Evolutionary conservation across 1,140 invertebrate species (phyloP), one percentile per base, ranked within the genome.

Genomic region (Apocrypta bakeri): DNA sequence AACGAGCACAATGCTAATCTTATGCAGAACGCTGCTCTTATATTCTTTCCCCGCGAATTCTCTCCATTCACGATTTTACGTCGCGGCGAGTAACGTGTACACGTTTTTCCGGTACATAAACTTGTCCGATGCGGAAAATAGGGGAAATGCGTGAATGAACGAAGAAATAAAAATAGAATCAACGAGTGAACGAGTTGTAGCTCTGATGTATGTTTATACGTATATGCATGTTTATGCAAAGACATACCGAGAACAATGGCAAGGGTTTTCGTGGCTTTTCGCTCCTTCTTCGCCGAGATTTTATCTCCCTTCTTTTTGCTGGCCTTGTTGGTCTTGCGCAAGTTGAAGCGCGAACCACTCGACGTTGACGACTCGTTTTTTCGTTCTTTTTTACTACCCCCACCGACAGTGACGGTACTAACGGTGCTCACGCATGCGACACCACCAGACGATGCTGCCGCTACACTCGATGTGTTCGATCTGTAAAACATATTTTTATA

Each of bases 261-360:
- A 48, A 99, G 92, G 21, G 99, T 99, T 93, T 99, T 99, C 7
- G 99, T 99, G n/a, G 99, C 98, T 92, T 99, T 99, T 83, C 98
- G 95, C 90, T 99, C 99, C 89, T 97, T 97, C 90, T 97, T 98
- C 1, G 97, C 98, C 0, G 97, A 98, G 29, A 97, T 98, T 89
- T 98, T 98, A 88, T 98, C 97, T 63, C 97, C 94, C 93, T 98
- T 98, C 94, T 97, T 98, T 90, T 96, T 95, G 89, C 96, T 98
- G n/a, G 97, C 96, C 92, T 98, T 98, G 92, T 97, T 97, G 27
- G 97, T 96, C 92, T 97, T 98, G 90, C 97, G 97, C 89, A 98
- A 97, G 81, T 96, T 97, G 91, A 98, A 98, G 87, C 97, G 94
- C n/a, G 95, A 94, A 3, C 94, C 94, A 0, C 93, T 89, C 27